These are phyloP conservation scores for Sinelater perroti DNA, from an alignment of 2,888 invertebrate genomes.

Conservation along the genomic window DNA sequence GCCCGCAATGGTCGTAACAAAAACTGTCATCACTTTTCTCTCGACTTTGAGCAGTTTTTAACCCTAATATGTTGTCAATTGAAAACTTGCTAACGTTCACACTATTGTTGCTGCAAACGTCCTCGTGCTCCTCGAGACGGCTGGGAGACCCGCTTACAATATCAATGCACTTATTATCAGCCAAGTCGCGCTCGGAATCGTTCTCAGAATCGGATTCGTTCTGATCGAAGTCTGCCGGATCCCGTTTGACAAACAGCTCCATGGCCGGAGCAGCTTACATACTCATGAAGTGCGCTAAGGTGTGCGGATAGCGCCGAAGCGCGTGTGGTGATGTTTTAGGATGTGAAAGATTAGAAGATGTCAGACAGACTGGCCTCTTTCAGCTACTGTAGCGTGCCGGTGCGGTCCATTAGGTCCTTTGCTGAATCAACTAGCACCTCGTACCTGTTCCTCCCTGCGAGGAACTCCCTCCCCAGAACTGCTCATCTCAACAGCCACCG, in stretches of 20 bases:
- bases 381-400: constrained; percentile 48
- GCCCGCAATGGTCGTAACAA: constrained; percentile 26
- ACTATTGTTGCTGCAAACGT: constrained; percentile 44
- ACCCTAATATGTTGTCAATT: constrained; percentile 59
- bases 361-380: constrained; percentile 43
- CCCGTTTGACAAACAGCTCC: constrained; percentile 29
- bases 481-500: constrained; percentile 52
- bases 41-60: constrained; percentile 38
- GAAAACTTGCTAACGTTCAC: constrained; percentile 56
- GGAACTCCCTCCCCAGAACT: constrained; percentile 43
- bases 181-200: constrained; percentile 46
- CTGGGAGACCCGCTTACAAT: constrained; percentile 46
- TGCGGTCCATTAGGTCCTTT: constrained; percentile 56
- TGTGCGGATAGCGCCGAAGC: constrained; percentile 4
- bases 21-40: constrained; percentile 30
- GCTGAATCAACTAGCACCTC: constrained; percentile 56
- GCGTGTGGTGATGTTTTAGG: constrained; percentile 30
- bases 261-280: constrained; percentile 20
- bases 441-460: constrained; percentile 44
- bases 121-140: constrained; percentile 43
- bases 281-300: background rate
- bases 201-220: constrained; percentile 36
- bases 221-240: constrained; percentile 38
- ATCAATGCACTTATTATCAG: constrained; percentile 52
- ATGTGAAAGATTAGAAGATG: constrained; percentile 44